A percentile compares a stretch with the other conserved stretches of the same genome.
These are phyloP conservation scores for Erannis defoliaria DNA, from an alignment of 2,888 invertebrate species.

Conservation along the genomic window DNA sequence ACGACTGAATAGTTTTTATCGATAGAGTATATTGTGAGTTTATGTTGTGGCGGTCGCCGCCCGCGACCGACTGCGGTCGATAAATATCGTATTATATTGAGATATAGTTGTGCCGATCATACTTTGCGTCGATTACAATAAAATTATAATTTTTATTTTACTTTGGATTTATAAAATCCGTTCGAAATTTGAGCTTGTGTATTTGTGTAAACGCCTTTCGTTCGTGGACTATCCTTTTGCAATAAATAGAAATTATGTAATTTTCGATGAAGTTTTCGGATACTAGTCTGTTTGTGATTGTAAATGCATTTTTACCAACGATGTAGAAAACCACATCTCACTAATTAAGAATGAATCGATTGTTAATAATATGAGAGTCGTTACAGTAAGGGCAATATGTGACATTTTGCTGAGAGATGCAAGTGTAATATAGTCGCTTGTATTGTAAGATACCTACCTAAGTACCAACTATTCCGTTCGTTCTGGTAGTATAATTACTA, in stretches of 20 bases:
- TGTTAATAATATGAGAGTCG: slow-evolving; percentile 66
- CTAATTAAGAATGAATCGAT: slow-evolving; percentile 81
- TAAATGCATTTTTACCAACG: slow-evolving; percentile 83
- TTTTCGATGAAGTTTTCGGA: slow-evolving; percentile 79
- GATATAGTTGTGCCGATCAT: slow-evolving; percentile 79
- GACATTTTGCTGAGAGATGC: slow-evolving; percentile 74
- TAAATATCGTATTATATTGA: slow-evolving; percentile 83
- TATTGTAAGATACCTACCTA: slow-evolving; percentile 43
- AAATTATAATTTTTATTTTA: slow-evolving; percentile 53
- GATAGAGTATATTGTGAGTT: slow-evolving; percentile 83
- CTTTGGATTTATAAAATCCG: slow-evolving; percentile 83
- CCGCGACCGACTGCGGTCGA: slow-evolving; percentile 75
- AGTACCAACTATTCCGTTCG: slow-evolving; percentile 34
- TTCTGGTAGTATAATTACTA: slow-evolving; percentile 6
- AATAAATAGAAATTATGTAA: slow-evolving; percentile 76
- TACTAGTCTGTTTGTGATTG: slow-evolving; percentile 85
- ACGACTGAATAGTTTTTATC: slow-evolving; percentile 87
- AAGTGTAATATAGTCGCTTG: slow-evolving; percentile 52
- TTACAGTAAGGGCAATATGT: slow-evolving; percentile 70
- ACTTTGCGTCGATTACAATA: slow-evolving; percentile 67
- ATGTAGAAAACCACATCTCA: slow-evolving; percentile 77
- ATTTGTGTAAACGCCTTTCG: slow-evolving; percentile 76
- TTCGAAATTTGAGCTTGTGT: slow-evolving; percentile 77
- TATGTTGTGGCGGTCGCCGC: slow-evolving; percentile 72
- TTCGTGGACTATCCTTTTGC: slow-evolving; percentile 81